phyloP scores from a whole-genome alignment of 23 tunicate species.

The Phallusia fumigata region DNA sequence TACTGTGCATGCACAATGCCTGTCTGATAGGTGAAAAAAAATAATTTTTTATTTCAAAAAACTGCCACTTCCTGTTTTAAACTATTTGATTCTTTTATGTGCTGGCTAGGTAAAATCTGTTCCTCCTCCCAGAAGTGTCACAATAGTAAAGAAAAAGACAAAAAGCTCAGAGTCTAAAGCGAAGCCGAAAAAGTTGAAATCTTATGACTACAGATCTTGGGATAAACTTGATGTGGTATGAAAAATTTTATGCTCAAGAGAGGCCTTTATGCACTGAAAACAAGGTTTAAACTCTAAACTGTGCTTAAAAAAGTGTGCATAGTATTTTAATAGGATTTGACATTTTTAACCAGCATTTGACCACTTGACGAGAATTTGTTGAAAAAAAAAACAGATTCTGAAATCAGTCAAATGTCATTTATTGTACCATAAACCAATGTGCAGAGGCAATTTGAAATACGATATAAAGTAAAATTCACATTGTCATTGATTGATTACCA shows the following conservation, averaged over 20 bases:
- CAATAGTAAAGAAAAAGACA: constrained; percentile 25
- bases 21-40: background rate
- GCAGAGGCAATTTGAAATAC: too few species aligned
- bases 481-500: too few species aligned
- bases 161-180: background rate
- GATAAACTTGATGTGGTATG: constrained; percentile 78
- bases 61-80: background rate
- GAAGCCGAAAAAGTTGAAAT: constrained; percentile 65
- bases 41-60: too few species aligned
- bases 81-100: background rate
- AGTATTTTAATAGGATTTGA: too few species aligned
- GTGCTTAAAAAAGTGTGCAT: too few species aligned
- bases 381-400: too few species aligned
- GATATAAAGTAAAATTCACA: background rate
- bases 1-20: constrained; percentile 18
- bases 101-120: constrained; percentile 15
- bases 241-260: background rate
- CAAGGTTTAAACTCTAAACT: too few species aligned
- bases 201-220: constrained; percentile 80
- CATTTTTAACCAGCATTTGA: too few species aligned
- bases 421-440: too few species aligned
- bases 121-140: constrained; percentile 55
- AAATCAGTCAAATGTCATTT: too few species aligned
- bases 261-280: background rate
- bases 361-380: too few species aligned